Percentiles rank a stretch among this genome's conserved stretches.
Conservation (phyloP, 2,797 vertebrate species). For the Euthynnus affinis region DNA sequence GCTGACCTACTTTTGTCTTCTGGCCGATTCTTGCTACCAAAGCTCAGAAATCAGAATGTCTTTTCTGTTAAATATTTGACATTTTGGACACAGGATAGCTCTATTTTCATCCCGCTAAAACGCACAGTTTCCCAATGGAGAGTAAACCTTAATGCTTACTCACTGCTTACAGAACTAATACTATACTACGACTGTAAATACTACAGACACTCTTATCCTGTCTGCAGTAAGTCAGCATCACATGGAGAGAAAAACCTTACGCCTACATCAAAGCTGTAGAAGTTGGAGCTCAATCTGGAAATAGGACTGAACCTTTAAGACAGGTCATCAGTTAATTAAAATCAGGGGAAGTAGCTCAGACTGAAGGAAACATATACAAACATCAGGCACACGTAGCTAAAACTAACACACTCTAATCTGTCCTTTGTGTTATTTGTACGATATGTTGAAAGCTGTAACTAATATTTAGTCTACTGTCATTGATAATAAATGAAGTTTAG, state of each 20-base stretch:
- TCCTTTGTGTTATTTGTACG: no score
- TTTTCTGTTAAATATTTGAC: neutral
- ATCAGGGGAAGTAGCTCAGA: neutral
- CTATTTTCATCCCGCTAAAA: neutral
- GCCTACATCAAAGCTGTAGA: neutral
- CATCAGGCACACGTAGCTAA: no score
- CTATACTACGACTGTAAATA: neutral
- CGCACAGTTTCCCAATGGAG: neutral
- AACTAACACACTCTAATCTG: no score
- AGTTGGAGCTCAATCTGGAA: neutral
- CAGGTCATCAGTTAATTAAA: neutral
- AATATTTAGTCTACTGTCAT: no score
- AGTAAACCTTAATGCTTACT: neutral
- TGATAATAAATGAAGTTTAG: no score
- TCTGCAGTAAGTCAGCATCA: neutral
- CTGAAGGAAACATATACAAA: neutral
- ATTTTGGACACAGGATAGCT: neutral
- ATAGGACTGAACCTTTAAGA: no score
- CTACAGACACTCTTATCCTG: neutral
- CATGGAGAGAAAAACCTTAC: neutral
- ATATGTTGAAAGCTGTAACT: no score
- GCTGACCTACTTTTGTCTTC: slow-evolving; percentile 24
- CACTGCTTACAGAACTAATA: neutral
- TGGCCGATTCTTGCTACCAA: neutral
- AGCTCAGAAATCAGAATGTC: neutral